Evolutionary conservation across 2,113 vertebrate genomes (phyloP).

Genomic region (Alethe castanea): DNA sequence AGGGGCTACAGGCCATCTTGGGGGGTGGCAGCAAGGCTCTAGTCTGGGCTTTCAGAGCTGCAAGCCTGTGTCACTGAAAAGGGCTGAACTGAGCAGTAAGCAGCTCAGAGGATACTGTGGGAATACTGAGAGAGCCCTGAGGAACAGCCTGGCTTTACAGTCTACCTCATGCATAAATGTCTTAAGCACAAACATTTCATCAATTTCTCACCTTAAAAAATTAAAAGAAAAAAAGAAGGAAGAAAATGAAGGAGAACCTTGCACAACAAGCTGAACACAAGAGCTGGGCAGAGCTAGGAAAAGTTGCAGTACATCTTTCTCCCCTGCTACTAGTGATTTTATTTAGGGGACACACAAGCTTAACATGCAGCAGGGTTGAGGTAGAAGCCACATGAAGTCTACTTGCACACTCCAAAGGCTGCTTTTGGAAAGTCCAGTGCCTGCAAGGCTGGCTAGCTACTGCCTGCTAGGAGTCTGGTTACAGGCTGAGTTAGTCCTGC

Average conservation of each 20-base stretch:
- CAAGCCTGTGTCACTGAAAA: background rate
- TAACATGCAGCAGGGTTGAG: background rate
- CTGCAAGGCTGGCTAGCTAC: background rate
- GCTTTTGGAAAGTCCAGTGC: background rate
- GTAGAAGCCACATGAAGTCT: background rate
- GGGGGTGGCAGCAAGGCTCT: background rate
- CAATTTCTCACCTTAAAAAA: background rate
- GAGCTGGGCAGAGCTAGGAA: background rate
- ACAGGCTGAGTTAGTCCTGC: background rate
- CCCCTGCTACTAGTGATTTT: background rate
- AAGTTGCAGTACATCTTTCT: background rate
- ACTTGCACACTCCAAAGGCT: background rate
- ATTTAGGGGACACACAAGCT: accelerated
- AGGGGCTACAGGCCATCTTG: background rate
- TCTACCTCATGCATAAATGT: background rate
- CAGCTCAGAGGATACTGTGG: background rate
- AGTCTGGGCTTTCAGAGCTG: background rate
- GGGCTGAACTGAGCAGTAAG: background rate
- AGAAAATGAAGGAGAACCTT: background rate
- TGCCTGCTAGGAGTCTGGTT: background rate
- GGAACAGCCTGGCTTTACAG: background rate
- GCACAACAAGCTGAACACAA: background rate
- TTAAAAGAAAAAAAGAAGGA: background rate
- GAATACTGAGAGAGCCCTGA: background rate
- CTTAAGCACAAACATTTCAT: background rate